Evolutionary conservation across 1,140 invertebrate species (phyloP), one percentile per base, ranked within the genome.

Genomic region (Tribolium castaneum): DNA sequence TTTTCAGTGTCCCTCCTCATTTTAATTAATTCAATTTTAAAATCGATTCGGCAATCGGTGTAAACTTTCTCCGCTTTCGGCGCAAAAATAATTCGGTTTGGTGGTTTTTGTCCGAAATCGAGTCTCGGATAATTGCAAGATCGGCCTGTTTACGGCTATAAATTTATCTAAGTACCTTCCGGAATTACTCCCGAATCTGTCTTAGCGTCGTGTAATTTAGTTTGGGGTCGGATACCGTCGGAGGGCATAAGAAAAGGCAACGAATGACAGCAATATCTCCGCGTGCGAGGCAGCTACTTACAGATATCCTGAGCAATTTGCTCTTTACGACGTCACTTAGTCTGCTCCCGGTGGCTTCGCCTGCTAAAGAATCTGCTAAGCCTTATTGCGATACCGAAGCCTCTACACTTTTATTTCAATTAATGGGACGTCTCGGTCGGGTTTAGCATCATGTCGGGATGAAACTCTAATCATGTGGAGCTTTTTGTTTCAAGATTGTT

Each of bases 251-350:
- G 71, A 73, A 73, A 73, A 73, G 71, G 71, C 71, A 73, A 73
- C 71, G 71, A 73, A 73, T 73, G 71, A 73, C 52, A 54, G 71
- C 75, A 81, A 81, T 78, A 80, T 80, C 81, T 82, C 72, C 59
- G 70, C 75, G 78, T 75, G 50, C 72, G 73, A 82, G 77, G 76
- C 76, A 77, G 76, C 72, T 59, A 78, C 70, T 78, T 76, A 80
- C 77, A 82, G 72, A 79, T 82, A 82, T 80, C 80, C 77, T 76
- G 52, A 81, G 81, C 81, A 82, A 82, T 82, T 82, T 82, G 80
- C 80, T 80, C 77, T 82, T 82, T 82, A 82, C 81, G 81, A 81
- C 77, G 75, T 71, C 78, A 82, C 81, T 82, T 82, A 73, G 71
- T 73, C 52, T 52, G 71, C 52, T 19, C 34, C 49, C 22, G 49